Conservation (phyloP, 2,113 vertebrate genomes). For the Sorex fumeus region DNA sequence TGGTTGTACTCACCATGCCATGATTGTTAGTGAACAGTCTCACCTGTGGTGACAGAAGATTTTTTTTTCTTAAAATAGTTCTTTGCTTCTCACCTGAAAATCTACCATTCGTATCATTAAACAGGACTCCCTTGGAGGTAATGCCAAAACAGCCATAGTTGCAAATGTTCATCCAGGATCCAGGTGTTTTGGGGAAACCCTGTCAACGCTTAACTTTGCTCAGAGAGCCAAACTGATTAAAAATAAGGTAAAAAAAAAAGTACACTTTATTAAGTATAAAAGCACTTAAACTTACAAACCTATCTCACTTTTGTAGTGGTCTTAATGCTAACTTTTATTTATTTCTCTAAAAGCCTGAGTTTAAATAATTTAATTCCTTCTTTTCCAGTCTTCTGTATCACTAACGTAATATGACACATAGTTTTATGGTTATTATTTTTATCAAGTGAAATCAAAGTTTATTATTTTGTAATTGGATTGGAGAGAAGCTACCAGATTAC, state of each 20-base stretch:
- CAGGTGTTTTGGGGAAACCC: constrained; percentile 96
- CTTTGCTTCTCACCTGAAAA: neutral
- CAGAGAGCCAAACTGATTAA: constrained; percentile 98
- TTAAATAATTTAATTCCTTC: neutral
- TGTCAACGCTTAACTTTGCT: constrained; percentile 97
- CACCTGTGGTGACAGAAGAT: neutral
- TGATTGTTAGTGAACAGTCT: neutral
- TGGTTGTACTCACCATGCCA: neutral
- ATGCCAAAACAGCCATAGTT: constrained; percentile 97
- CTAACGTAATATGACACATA: neutral
- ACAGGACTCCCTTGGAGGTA: constrained; percentile 98
- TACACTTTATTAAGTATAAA: constrained; percentile 33
- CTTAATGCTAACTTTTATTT: constrained; percentile 12
- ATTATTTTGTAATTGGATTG: neutral
- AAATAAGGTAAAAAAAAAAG: constrained; percentile 92
- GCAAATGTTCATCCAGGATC: constrained; percentile 98
- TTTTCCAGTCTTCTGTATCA: constrained; percentile 12
- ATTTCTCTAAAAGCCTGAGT: constrained; percentile 32
- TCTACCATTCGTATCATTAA: constrained; percentile 60
- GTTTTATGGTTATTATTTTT: neutral
- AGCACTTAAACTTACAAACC: neutral
- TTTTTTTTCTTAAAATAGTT: constrained; percentile 3
- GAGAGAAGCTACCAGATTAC: neutral
- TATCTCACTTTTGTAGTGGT: neutral
- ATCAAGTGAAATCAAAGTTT: neutral